Conservation (phyloP, 2,797 vertebrate genomes). For the Trichosurus vulpecula region DNA sequence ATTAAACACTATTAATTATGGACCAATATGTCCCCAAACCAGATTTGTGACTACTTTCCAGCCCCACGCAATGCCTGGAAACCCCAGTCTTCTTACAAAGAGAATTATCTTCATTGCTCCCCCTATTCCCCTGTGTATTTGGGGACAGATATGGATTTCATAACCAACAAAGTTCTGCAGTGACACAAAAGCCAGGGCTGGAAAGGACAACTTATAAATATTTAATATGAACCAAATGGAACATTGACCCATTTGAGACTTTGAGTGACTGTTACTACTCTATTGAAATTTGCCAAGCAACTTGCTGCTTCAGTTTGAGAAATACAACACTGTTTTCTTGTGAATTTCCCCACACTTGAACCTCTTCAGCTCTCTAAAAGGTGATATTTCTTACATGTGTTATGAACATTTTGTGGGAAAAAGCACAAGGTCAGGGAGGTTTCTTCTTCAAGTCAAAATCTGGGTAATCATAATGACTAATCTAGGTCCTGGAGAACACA, state of each 20-base stretch:
- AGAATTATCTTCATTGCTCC: neutral
- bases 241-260: conserved; percentile 14
- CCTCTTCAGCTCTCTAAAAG: neutral
- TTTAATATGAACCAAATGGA: neutral
- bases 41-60: neutral
- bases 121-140: conserved; percentile 7
- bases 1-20: neutral
- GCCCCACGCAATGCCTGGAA: conserved; percentile 20
- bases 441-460: neutral
- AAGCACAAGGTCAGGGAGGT: neutral
- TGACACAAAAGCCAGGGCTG: neutral
- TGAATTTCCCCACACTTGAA: neutral
- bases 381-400: neutral
- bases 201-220: conserved; percentile 27
- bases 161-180: conserved; percentile 26
- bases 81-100: neutral
- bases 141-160: conserved; percentile 13
- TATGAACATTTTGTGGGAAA: neutral
- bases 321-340: neutral
- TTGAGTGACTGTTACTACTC: neutral
- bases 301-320: neutral
- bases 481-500: neutral
- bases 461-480: neutral
- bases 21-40: neutral
- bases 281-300: conserved; percentile 11